These are phyloP conservation scores for Catostylus mosaicus DNA, from an alignment of 30 jellyfish, hydroid and myxozoan genomes.

Conservation along the genomic window DNA sequence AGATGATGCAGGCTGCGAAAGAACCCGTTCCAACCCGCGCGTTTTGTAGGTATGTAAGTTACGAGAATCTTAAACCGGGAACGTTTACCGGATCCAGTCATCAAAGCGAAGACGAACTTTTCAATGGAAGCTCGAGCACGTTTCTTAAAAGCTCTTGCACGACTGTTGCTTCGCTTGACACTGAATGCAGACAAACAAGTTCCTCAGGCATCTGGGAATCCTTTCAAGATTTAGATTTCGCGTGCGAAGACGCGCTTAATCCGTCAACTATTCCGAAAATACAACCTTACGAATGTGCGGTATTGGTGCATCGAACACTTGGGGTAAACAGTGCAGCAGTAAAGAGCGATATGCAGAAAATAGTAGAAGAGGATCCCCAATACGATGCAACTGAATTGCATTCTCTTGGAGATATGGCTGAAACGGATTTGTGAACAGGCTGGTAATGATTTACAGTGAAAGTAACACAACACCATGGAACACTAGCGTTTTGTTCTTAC, in stretches of 20 bases:
- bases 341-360: conserved; percentile 5
- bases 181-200: conserved; percentile 32
- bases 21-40: conserved; percentile 34
- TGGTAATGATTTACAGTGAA: neutral
- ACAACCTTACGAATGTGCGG: conserved; percentile 19
- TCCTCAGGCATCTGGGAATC: conserved; percentile 53
- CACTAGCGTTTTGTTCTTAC: too few species aligned
- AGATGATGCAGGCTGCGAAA: neutral
- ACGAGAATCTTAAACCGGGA: conserved; percentile 46
- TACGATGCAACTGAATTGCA: conserved; percentile 18
- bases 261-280: conserved; percentile 46
- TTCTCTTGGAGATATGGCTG: conserved; percentile 35
- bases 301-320: conserved; percentile 25
- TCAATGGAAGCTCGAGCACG: conserved; percentile 53
- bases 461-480: too few species aligned
- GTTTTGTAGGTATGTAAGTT: conserved; percentile 41
- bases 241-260: conserved; percentile 22
- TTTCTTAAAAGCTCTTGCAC: conserved; percentile 46
- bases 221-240: conserved; percentile 51
- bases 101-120: neutral
- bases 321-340: neutral
- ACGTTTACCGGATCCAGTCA: neutral
- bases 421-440: conserved; percentile 30
- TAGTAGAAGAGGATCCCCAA: conserved; percentile 22
- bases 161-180: conserved; percentile 57